A percentile compares a stretch with the other conserved stretches of the same genome.
Conservation (phyloP, 2,888 invertebrate species). For the Thymelicus lineola region DNA sequence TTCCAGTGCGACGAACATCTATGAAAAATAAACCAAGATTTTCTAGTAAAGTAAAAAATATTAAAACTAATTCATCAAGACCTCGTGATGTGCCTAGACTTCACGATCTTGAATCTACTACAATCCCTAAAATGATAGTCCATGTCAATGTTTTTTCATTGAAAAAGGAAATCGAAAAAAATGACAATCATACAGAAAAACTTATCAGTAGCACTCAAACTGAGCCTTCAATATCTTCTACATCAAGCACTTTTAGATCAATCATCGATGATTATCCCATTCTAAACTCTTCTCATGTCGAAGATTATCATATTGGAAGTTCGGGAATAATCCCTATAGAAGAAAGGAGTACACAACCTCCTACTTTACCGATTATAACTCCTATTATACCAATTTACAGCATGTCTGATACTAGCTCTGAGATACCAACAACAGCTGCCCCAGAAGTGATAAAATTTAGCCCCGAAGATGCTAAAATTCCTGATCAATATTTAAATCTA, state of each 20-base stretch:
- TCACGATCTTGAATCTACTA: constrained; percentile 43
- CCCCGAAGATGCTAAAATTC: constrained; percentile 73
- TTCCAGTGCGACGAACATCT: constrained; percentile 53
- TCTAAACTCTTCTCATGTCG: constrained; percentile 63
- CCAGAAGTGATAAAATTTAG: constrained; percentile 71
- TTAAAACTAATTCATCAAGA: constrained; percentile 19
- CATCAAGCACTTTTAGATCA: constrained; percentile 42
- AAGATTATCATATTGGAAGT: constrained; percentile 74
- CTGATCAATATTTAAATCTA: constrained; percentile 60
- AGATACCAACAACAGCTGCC: constrained; percentile 53
- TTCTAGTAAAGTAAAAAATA: constrained; percentile 41
- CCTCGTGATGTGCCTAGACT: constrained; percentile 40
- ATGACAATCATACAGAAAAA: constrained; percentile 40
- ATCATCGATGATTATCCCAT: constrained; percentile 54
- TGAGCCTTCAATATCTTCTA: constrained; percentile 38
- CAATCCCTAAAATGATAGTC: constrained; percentile 85
- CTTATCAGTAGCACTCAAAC: constrained; percentile 41
- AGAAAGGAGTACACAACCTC: constrained; percentile 45
- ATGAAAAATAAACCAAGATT: constrained; percentile 55
- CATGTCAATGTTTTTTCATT: constrained; percentile 88
- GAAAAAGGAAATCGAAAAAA: constrained; percentile 58
- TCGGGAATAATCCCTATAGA: constrained; percentile 70
- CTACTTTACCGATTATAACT: constrained; percentile 47
- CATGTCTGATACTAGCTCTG: constrained; percentile 46
- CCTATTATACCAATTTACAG: constrained; percentile 56